Percentiles rank a stretch among this genome's conserved stretches.
Conservation (phyloP, 53 echinoderm and acorn worm genomes). For the Patiria pectinifera region DNA sequence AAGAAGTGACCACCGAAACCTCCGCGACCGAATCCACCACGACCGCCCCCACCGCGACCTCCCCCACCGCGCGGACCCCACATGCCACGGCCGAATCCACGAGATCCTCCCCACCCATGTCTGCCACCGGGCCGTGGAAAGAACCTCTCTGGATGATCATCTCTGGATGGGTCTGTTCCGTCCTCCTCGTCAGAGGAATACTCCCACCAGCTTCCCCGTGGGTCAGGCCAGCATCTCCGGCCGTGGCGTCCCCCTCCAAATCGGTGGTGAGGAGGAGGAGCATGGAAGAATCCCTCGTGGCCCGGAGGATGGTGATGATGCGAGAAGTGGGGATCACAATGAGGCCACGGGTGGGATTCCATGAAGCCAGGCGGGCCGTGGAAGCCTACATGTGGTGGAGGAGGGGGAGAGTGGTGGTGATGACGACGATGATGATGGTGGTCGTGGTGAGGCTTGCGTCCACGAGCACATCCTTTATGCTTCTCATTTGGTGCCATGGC, state of each 20-base stretch:
- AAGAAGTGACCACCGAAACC: neutral
- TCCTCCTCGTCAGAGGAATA: neutral
- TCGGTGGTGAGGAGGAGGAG: neutral
- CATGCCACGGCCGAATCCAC: too few species aligned
- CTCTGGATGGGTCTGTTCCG: neutral
- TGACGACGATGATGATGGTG: neutral
- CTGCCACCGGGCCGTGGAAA: neutral
- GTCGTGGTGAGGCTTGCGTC: neutral
- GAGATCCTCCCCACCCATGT: neutral
- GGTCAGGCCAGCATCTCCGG: neutral
- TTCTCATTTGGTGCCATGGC: conserved; percentile 23
- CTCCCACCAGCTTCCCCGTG: neutral
- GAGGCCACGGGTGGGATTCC: neutral
- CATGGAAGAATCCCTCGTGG: neutral
- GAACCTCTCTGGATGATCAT: neutral
- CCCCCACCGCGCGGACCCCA: too few species aligned
- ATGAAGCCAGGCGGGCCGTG: neutral
- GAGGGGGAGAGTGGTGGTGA: neutral
- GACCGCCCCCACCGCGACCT: neutral
- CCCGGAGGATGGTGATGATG: neutral
- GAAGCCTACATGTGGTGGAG: neutral
- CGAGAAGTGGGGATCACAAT: neutral
- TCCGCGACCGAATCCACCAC: neutral
- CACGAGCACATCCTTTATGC: neutral
- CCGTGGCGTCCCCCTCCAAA: neutral